A percentile compares a stretch with the other conserved stretches of the same genome.
These are phyloP conservation scores for Leptobrachium leishanense DNA, from an alignment of 2,113 vertebrate genomes.

Conservation along the genomic window DNA sequence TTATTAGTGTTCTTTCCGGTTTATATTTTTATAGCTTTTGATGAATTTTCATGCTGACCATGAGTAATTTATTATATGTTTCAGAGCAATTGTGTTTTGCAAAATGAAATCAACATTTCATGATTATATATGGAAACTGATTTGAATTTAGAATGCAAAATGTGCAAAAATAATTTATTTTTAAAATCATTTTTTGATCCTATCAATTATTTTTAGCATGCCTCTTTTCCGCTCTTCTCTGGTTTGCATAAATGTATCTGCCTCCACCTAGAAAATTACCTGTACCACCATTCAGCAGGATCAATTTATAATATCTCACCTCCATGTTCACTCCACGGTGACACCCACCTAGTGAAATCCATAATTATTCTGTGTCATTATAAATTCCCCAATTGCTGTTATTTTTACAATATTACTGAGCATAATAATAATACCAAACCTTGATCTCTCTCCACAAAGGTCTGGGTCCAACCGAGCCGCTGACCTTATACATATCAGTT, in stretches of 20 bases:
- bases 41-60: no score
- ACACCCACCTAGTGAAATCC: not conserved
- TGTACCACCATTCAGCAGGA: not conserved
- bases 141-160: not conserved
- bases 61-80: no score
- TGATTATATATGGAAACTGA: not conserved
- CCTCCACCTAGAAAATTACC: not conserved
- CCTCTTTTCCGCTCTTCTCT: not conserved
- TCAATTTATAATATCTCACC: not conserved
- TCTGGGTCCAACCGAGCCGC: no score
- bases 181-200: conserved; percentile 1
- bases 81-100: not conserved
- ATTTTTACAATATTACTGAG: not conserved
- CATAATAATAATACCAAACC: not conserved
- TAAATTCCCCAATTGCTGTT: not conserved
- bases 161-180: not conserved
- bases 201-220: not conserved
- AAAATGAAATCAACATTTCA: not conserved
- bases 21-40: no score
- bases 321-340: not conserved
- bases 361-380: no score
- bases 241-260: not conserved
- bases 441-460: no score
- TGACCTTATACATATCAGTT: no score
- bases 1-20: no score